These are phyloP conservation scores for Amblyraja radiata DNA, from an alignment of 2,797 vertebrate genomes.

Conservation along the genomic window DNA sequence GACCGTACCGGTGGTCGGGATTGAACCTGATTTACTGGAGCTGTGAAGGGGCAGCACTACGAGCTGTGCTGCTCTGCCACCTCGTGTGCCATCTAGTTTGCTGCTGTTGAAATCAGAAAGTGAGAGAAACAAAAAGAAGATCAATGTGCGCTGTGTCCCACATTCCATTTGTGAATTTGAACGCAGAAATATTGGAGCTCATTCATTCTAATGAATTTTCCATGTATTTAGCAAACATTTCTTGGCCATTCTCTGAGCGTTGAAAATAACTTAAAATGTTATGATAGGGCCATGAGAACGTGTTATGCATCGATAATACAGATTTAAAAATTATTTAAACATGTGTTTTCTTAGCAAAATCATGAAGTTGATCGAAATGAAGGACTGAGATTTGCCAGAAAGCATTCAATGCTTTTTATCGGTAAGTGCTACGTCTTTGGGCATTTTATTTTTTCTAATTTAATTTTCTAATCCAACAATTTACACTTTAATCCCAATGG, in stretches of 20 bases:
- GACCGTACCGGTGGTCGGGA: too few relatives aligned
- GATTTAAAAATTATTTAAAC: not conserved
- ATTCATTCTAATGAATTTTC: not conserved
- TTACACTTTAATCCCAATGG: not conserved
- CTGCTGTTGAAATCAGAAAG: not conserved
- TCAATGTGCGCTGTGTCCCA: not conserved
- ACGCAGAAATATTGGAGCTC: not conserved
- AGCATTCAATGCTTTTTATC: constrained; percentile 49
- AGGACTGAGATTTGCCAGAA: constrained; percentile 50
- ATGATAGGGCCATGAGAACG: not conserved
- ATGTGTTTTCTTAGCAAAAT: constrained; percentile 42
- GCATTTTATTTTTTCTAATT: not conserved
- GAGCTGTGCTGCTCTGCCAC: too few relatives aligned
- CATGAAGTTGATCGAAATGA: constrained; percentile 47
- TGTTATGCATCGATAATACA: not conserved
- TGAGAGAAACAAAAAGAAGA: not conserved
- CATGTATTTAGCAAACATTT: not conserved
- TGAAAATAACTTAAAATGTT: too few relatives aligned
- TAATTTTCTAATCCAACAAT: too few relatives aligned
- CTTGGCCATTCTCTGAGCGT: too few relatives aligned
- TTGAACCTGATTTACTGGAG: too few relatives aligned
- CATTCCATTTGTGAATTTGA: constrained; percentile 1
- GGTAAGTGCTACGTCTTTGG: constrained; percentile 38
- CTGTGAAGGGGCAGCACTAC: too few relatives aligned
- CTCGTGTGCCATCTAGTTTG: not conserved